Base-by-base conservation (phyloP, 2,888 invertebrate genomes). In the Apomyelois bistriatella region DNA sequence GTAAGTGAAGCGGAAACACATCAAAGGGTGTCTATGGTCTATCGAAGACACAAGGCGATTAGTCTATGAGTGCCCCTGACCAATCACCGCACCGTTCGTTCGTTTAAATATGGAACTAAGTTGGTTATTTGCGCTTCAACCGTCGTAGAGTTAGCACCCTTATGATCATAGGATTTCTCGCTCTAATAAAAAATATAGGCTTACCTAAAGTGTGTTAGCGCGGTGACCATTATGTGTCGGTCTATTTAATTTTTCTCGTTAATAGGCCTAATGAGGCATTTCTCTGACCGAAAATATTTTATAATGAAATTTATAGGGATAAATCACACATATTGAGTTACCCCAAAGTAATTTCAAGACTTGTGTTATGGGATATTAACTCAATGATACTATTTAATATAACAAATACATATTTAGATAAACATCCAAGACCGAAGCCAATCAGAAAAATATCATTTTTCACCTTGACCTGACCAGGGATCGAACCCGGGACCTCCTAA, bases 21-120 rank as follows among this genome's bases (percentile, higher is more conserved):
- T 85, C 85, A 85, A 85, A 84, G 82, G 56, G 67, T 67, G 63
- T 70, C 68, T 72, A 68, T 76, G 81, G 68, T 70, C 70, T 70
- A 73, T 74, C 73, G 78, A 72, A 70, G 72, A 75, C 68, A 69
- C 75, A 77, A 79, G 77, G 79, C 70, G 71, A 72, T 83, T 84
- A 82, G 76, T 76, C 79, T 80, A 69, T 79, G 79, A 1, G 60
- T 66, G 59, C 71, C 68, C 64, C 70, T 79, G 82, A 77, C 81
- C 82, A 80, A 79, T 81, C 74, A 77, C 61, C 77, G 82, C 70
- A 66, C 66, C 59, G 58, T 79, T 81, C 82, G n/a, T 70, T 70
- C 74, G 76, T 82, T 82, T 79, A 83, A 81, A 82, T 71, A 76
- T 68, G 70, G 72, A 59, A 67, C 59, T 65, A 57, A 2, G 22